Evolutionary conservation across 2,797 vertebrate genomes (phyloP), one percentile per base, ranked within the genome.

Genomic region (Sebastes hubbsi): DNA sequence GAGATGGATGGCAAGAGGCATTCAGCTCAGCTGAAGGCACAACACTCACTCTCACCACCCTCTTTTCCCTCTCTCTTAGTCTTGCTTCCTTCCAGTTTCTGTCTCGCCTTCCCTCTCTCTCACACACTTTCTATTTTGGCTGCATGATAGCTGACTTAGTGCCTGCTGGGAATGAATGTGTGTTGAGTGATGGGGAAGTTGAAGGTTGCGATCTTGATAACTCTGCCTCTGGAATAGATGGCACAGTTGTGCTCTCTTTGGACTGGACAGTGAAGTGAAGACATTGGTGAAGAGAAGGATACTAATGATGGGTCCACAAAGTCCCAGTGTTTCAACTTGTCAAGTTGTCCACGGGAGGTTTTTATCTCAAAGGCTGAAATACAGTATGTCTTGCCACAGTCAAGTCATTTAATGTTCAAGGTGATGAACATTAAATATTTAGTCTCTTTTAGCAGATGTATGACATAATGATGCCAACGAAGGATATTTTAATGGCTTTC

Each of bases 1-100:
- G 67, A 80, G 85, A 87, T 58, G 60, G 76, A 86, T 82, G 76
- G 74, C 73, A 78, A 78, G 55, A 81, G 12, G 58, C 66, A 78
- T 86, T 84, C 65, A 82, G 73, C 67, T 86, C 71, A 64, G 75
- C 78, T 67, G 75, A 61, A 78, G 72, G 75, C 42, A 61, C 18
- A 78, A 69, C 67, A 49, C 14, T 75, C 27, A 58, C 63, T 72
- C 72, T 75, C 73, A n/a, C 29, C 38, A 9, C n/a, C 27, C 8
- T 72, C 66, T 75, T 62, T 32, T 42, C 20, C 54, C 54, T 34
- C 54, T 72, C 75, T 64, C 18, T 63, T 24, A 22, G 30, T 56
- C 69, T 9, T 72, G 16, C 62, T 46, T 67, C 38, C 30, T 69
- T 75, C 24, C 22, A 34, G 8, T 63, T 54, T 61, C 32, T 64